phyloP scores from a whole-genome alignment of 2,797 vertebrate species.

The Darevskia nairensis region DNA sequence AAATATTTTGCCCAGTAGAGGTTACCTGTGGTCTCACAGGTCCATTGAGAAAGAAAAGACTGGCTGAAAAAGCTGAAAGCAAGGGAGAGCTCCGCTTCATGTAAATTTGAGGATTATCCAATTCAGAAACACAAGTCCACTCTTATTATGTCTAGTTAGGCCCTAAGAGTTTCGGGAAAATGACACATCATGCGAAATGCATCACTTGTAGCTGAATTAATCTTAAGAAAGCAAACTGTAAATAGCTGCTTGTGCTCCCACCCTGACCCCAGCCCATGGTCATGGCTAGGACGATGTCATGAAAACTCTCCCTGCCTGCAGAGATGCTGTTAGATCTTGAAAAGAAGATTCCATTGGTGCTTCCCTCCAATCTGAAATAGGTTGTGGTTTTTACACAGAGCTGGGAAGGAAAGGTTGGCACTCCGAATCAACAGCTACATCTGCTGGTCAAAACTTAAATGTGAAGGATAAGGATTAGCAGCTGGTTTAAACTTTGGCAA shows the following conservation, averaged over 20 bases:
- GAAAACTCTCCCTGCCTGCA: too few species aligned
- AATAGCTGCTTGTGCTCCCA: background rate
- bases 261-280: too few species aligned
- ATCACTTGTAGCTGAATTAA: background rate
- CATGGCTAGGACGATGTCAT: too few species aligned
- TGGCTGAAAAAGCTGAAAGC: too few species aligned
- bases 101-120: background rate
- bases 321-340: background rate
- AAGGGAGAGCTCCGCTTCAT: too few species aligned
- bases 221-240: background rate
- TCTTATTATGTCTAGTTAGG: background rate
- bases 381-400: background rate
- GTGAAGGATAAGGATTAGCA: background rate
- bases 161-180: background rate
- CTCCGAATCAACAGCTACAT: constrained; percentile 71
- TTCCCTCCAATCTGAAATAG: background rate
- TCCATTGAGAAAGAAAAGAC: too few species aligned
- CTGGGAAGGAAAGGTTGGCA: background rate
- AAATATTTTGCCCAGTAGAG: background rate
- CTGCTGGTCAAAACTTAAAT: constrained; percentile 53
- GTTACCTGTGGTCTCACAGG: background rate
- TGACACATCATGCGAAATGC: too few species aligned
- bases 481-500: background rate
- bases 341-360: background rate
- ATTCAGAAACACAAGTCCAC: background rate